Evolutionary conservation across 2,888 invertebrate genomes (phyloP).

Genomic region (Cabera pusaria): DNA sequence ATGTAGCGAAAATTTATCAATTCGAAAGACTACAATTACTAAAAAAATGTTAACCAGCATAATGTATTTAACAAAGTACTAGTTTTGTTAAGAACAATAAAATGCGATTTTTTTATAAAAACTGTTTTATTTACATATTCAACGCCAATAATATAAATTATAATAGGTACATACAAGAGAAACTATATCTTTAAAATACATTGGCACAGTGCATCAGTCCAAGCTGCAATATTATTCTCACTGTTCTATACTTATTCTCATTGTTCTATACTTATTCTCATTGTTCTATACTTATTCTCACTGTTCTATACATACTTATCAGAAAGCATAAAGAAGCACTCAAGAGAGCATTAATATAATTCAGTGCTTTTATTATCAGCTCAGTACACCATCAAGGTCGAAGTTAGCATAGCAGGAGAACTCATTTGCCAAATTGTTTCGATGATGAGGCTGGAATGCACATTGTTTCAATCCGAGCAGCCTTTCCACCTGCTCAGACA

Average conservation of each 20-base stretch:
- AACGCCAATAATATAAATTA: too few species aligned
- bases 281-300: too few species aligned
- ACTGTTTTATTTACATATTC: constrained; percentile 62
- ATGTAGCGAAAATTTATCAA: constrained; percentile 37
- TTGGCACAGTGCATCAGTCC: too few species aligned
- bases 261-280: too few species aligned
- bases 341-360: too few species aligned
- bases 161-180: too few species aligned
- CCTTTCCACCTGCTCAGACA: constrained; percentile 87
- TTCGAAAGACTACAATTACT: constrained; percentile 38
- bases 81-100: constrained; percentile 72
- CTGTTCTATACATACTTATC: too few species aligned
- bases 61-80: constrained; percentile 61
- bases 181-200: too few species aligned
- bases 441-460: constrained; percentile 90
- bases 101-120: constrained; percentile 60
- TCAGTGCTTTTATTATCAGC: constrained; percentile 48
- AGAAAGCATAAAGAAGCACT: too few species aligned
- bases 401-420: constrained; percentile 96
- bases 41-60: constrained; percentile 65
- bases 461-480: constrained; percentile 86
- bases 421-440: constrained; percentile 95
- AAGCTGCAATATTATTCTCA: too few species aligned
- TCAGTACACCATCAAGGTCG: constrained; percentile 82
- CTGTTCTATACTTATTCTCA: too few species aligned